These are phyloP conservation scores for Micromussa lordhowensis DNA, from an alignment of 92 coral and sea anemone genomes.

Conservation along the genomic window DNA sequence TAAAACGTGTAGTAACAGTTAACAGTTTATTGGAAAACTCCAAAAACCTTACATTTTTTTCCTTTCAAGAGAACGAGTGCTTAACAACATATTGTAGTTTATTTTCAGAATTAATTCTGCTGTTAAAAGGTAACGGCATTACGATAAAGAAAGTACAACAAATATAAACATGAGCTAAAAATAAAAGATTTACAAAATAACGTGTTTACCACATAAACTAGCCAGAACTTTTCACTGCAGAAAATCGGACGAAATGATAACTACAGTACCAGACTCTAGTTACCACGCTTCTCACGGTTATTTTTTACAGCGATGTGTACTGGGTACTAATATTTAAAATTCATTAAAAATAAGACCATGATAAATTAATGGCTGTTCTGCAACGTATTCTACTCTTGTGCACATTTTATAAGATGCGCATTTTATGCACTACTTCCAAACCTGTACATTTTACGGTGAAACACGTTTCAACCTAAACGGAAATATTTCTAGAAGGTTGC, in stretches of 20 bases:
- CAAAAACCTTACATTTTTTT: neutral
- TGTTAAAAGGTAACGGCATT: neutral
- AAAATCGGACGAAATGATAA: neutral
- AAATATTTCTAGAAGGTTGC: neutral
- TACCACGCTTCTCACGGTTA: neutral
- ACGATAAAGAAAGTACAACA: constrained; percentile 10
- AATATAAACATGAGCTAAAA: constrained; percentile 14
- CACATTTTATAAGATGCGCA: constrained; percentile 1
- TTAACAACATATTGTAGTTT: neutral
- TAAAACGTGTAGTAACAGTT: neutral
- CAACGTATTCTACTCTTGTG: neutral
- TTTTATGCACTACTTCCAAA: neutral
- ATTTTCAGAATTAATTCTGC: neutral
- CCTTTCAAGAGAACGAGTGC: neutral
- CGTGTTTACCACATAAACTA: neutral
- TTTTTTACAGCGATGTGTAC: constrained; percentile 3
- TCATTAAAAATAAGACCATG: constrained; percentile 1
- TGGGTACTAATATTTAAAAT: constrained; percentile 1
- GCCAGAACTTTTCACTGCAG: neutral
- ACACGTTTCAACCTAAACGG: neutral
- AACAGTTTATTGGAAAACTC: constrained; percentile 35
- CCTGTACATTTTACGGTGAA: constrained; percentile 4
- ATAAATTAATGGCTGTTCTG: constrained; percentile 16
- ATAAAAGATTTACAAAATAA: constrained; percentile 17
- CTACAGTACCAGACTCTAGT: constrained; percentile 37